Base-by-base conservation (phyloP, 2,113 vertebrate genomes). In the Neolamprologus hecqui region DNA sequence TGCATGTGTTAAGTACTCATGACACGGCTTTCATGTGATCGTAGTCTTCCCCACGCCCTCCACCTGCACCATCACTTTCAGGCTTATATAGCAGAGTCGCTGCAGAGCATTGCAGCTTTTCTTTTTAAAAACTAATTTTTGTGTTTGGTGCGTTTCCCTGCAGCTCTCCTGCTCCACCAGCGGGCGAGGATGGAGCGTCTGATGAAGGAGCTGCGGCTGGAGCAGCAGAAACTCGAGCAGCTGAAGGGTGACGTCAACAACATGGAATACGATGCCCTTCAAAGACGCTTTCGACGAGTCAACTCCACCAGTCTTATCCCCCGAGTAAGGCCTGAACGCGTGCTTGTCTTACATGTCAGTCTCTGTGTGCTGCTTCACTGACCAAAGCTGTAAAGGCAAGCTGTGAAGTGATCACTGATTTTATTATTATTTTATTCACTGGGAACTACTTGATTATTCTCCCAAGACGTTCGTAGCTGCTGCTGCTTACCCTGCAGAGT, bases 131-230 rank as follows among this genome's bases (percentile, higher is more conserved):
- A 42, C 6, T 55, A 1, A 1, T 26, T 55, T 73, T 42, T 17
- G 8, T 21, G 13, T 83, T 23, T 60, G 19, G 9, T 88, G 58
- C 49, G 11, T 83, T 40, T 82, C 11, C 77, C 23, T 47, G 17
- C 93, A 99, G 98, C 98, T 90, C 98, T 99, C 93, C 95, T 99
- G 93, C 97, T 99, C 91, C 99, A 99, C 96, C 99, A 99, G 79
- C 97, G 98, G 86, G 98, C 98, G 88, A 97, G 98, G 94, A 99
- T 99, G 99, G 98, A 99, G 96, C 97, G 99, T 85, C 96, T 99
- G 92, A 92, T 97, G 94, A 99, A 99, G 95, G 98, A 98, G 23
- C 95, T 99, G 92, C 96, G 96, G 93, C 88, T 97, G 90, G 98
- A 99, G 95, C 97, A 96, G 86, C 97, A 99, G 91, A 98, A 98